Evolutionary conservation across 30 jellyfish, hydroid and myxozoan genomes (phyloP).

Genomic region (Hydractinia echinata): DNA sequence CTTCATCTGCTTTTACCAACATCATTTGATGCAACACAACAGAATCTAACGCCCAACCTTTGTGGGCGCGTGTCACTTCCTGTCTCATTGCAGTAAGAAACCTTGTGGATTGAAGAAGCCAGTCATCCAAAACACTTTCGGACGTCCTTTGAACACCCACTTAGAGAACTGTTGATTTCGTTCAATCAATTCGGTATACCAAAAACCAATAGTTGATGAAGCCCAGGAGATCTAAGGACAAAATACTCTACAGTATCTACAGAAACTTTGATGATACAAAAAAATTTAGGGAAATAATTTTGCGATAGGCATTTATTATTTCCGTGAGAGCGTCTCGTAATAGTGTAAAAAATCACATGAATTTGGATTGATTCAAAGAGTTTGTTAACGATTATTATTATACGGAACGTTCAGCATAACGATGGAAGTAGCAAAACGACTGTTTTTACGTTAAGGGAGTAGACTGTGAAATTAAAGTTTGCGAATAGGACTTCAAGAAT

Average conservation of each 20-base stretch:
- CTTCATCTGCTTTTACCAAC: constrained; percentile 81
- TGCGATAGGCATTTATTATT: neutral
- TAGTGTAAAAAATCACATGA: neutral
- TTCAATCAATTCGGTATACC: constrained; percentile 92
- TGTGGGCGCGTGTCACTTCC: constrained; percentile 95
- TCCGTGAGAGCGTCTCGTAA: neutral
- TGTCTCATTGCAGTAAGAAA: constrained; percentile 95
- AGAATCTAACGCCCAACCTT: constrained; percentile 99
- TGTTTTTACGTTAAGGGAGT: too few relatives aligned
- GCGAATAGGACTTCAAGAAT: too few relatives aligned
- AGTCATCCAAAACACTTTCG: constrained; percentile 96
- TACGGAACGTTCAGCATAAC: too few relatives aligned
- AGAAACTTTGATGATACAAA: neutral
- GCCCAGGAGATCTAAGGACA: constrained; percentile 80
- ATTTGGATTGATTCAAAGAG: too few relatives aligned
- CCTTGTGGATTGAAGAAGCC: constrained; percentile 98
- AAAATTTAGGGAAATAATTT: neutral
- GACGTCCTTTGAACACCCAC: constrained; percentile 91
- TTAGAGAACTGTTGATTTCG: constrained; percentile 73
- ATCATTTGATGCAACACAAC: constrained; percentile 91
- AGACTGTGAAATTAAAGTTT: too few relatives aligned
- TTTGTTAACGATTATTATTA: too few relatives aligned
- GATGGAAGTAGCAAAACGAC: too few relatives aligned
- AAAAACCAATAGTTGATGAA: constrained; percentile 93
- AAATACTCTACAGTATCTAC: neutral